Conservation (phyloP, 2,113 vertebrate genomes). For the Colius striatus region DNA sequence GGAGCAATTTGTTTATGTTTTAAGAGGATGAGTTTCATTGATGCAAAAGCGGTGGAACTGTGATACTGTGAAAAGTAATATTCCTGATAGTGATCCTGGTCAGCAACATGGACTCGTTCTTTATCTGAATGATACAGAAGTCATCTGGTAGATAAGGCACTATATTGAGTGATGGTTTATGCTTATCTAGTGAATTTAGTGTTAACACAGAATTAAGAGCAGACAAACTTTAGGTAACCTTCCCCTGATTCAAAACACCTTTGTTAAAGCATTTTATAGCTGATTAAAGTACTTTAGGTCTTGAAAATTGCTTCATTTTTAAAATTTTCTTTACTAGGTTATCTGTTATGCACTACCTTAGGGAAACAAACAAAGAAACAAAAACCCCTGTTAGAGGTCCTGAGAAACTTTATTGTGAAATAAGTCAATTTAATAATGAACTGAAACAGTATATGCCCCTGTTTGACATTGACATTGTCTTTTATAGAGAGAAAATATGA, state of each 20-base stretch:
- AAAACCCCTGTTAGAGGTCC: background rate
- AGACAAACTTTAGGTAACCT: background rate
- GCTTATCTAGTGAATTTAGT: background rate
- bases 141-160: background rate
- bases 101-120: background rate
- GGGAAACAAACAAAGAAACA: background rate
- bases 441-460: background rate
- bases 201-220: background rate
- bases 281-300: background rate
- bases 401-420: background rate
- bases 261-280: background rate
- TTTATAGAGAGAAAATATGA: background rate
- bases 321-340: background rate
- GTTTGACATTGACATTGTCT: background rate
- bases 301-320: background rate
- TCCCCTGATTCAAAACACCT: background rate
- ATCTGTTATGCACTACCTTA: background rate
- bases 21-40: background rate
- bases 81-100: background rate
- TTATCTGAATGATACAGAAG: background rate
- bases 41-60: background rate
- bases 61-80: background rate
- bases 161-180: background rate
- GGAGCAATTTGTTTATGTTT: constrained; percentile 57
- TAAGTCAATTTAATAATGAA: background rate